Percentiles rank a stretch among this genome's conserved stretches.
Conservation (phyloP, 2,113 vertebrate genomes). For the Ovis aries region ARS-UI_Ramb_v3.0 NC_056059.1:104864001-104864500, state of each 20-base stretch:
- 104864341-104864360: neutral
- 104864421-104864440: neutral
- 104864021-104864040: fast-evolving
- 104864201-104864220: neutral
- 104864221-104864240: neutral
- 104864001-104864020: neutral
- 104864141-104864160: neutral
- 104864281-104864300: neutral
- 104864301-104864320: neutral
- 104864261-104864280: too few species aligned
- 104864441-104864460: neutral
- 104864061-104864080: neutral
- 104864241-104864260: neutral
- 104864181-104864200: fast-evolving
- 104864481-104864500: neutral
- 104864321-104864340: fast-evolving
- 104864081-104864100: neutral
- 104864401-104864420: neutral
- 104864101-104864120: neutral
- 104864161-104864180: neutral
- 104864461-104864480: neutral
- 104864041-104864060: neutral
- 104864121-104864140: neutral
- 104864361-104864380: too few species aligned
- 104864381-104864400: fast-evolving